These are phyloP conservation scores for Triops cancriformis DNA, from an alignment of 1,140 invertebrate species.

Conservation along the genomic window DNA sequence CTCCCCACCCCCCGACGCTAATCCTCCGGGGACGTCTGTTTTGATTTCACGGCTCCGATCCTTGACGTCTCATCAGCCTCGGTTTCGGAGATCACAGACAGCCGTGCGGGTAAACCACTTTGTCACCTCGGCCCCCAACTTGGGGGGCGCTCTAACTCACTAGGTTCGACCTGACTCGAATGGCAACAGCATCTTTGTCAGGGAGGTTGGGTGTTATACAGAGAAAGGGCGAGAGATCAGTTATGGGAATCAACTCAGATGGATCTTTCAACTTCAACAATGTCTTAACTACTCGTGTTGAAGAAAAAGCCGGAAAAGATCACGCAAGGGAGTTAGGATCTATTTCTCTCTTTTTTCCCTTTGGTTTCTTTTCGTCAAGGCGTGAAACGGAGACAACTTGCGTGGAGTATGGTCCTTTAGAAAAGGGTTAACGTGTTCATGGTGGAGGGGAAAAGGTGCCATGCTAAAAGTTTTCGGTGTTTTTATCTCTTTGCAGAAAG, in stretches of 20 bases:
- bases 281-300: neutral
- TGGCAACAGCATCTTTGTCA: neutral
- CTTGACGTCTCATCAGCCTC: constrained; percentile 12
- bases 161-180: neutral
- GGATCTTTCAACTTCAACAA: neutral
- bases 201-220: neutral
- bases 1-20: neutral
- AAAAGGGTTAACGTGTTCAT: neutral
- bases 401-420: constrained; percentile 1
- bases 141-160: neutral
- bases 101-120: constrained; percentile 5
- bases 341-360: neutral
- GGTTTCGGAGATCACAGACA: neutral
- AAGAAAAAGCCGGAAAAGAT: neutral
- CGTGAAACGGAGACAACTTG: constrained; percentile 8
- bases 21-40: constrained; percentile 4
- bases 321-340: neutral
- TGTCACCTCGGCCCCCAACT: neutral
- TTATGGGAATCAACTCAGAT: neutral
- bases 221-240: neutral
- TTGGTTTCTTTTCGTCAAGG: neutral
- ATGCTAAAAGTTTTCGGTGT: neutral
- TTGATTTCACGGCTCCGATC: constrained; percentile 8
- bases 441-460: neutral
- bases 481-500: constrained; percentile 40